Conservation (phyloP, 2,888 invertebrate genomes). For the Hypolimnas misippus region DNA sequence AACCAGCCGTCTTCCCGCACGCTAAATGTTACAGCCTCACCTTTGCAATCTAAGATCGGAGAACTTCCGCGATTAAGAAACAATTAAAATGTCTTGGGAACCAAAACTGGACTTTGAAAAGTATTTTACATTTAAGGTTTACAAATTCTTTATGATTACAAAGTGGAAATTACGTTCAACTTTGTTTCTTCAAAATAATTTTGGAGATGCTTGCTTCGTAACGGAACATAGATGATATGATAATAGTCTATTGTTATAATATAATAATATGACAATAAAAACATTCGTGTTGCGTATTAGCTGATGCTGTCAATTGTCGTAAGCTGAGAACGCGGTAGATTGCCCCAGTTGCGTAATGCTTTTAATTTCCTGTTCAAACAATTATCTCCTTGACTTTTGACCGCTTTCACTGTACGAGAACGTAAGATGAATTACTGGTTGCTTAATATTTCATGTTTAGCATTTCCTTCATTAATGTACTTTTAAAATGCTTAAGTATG, state of each 20-base stretch:
- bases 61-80: conserved; percentile 46
- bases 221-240: not conserved
- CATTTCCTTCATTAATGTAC: conserved; percentile 27
- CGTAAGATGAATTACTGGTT: conserved; percentile 59
- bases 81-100: conserved; percentile 42
- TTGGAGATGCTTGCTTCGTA: not conserved
- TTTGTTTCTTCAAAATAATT: not conserved
- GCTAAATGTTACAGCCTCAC: conserved; percentile 48
- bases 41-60: conserved; percentile 44
- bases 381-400: conserved; percentile 83
- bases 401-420: conserved; percentile 70
- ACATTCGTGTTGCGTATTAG: not conserved
- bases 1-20: conserved; percentile 38
- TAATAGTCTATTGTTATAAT: not conserved
- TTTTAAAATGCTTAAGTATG: not conserved
- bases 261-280: not conserved
- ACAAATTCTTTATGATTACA: not conserved
- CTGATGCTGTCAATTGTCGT: conserved; percentile 30
- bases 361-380: conserved; percentile 81
- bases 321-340: conserved; percentile 48
- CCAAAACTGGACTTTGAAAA: conserved; percentile 25
- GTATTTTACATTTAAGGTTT: conserved; percentile 10
- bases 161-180: not conserved
- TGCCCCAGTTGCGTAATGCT: conserved; percentile 77
- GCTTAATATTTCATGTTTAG: conserved; percentile 59